A percentile compares a stretch with the other conserved stretches of the same genome.
These are phyloP conservation scores for Acanthochromis polyacanthus DNA, from an alignment of 2,113 vertebrate species.

Conservation along the genomic window DNA sequence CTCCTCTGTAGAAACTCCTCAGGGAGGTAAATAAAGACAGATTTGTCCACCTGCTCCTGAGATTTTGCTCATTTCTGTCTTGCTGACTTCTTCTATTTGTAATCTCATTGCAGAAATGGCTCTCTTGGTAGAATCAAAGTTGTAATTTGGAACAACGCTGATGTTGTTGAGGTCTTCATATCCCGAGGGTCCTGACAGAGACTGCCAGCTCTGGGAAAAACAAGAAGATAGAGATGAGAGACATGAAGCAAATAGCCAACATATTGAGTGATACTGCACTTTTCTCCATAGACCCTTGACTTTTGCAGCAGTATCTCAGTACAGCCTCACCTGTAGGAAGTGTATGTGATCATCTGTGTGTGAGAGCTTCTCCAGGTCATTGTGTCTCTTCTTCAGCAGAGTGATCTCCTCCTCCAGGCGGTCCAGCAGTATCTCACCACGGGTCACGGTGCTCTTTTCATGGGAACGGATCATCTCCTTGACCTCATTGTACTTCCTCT, in stretches of 20 bases:
- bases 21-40: not conserved
- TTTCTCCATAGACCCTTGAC: not conserved
- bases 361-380: slow-evolving; percentile 83
- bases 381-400: slow-evolving; percentile 82
- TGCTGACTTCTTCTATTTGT: slow-evolving; percentile 83
- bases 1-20: not conserved
- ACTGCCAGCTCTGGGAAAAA: slow-evolving; percentile 81
- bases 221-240: slow-evolving; percentile 13
- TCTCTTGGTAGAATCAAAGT: slow-evolving; percentile 83
- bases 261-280: not conserved
- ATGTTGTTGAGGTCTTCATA: slow-evolving; percentile 85
- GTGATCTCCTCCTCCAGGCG: slow-evolving; percentile 85
- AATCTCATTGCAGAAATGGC: slow-evolving; percentile 79
- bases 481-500: slow-evolving; percentile 82
- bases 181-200: slow-evolving; percentile 83
- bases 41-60: slow-evolving; percentile 74
- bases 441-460: slow-evolving; percentile 71
- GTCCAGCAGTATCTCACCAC: slow-evolving; percentile 70
- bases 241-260: not conserved
- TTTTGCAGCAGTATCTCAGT: not conserved
- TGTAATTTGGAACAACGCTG: slow-evolving; percentile 76
- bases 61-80: slow-evolving; percentile 81
- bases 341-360: slow-evolving; percentile 87
- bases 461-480: slow-evolving; percentile 82
- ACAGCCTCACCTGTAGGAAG: slow-evolving; percentile 81